Conservation (phyloP, 2,113 vertebrate species). For the Heterotis niloticus region DNA sequence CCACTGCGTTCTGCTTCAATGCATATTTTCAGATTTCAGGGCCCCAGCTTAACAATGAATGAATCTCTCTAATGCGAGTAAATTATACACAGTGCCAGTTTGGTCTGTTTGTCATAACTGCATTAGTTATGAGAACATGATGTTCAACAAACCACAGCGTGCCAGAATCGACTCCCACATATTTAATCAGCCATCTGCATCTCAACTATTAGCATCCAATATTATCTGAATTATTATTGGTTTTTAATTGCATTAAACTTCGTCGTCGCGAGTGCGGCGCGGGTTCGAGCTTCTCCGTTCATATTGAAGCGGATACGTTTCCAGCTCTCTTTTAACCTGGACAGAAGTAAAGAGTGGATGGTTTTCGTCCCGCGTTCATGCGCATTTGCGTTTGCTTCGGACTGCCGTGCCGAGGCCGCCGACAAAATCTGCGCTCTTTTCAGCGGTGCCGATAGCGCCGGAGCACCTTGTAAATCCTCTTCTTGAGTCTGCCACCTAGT, state of each 20-base stretch:
- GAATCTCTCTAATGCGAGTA: conserved; percentile 34
- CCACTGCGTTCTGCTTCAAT: conserved; percentile 34
- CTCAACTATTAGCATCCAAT: conserved; percentile 18
- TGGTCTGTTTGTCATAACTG: conserved; percentile 39
- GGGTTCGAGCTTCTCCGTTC: neutral
- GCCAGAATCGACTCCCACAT: conserved; percentile 44
- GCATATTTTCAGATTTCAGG: conserved; percentile 37
- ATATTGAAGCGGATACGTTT: neutral
- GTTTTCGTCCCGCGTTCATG: neutral
- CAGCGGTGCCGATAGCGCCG: neutral
- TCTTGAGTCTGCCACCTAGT: conserved; percentile 14
- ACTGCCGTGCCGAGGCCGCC: neutral
- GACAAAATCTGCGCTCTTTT: conserved; percentile 1
- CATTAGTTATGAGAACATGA: conserved; percentile 48
- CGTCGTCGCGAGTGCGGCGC: neutral
- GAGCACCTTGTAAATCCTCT: conserved; percentile 12
- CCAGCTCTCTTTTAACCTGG: neutral
- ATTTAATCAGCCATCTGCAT: conserved; percentile 42
- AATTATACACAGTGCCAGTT: conserved; percentile 37
- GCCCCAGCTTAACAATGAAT: conserved; percentile 42
- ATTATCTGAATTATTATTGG: conserved; percentile 31
- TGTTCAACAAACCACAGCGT: conserved; percentile 38
- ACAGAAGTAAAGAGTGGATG: neutral
- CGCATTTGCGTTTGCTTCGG: neutral
- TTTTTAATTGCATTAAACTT: conserved; percentile 3